These are phyloP conservation scores for Helarctos malayanus DNA, from an alignment of 2,797 vertebrate species.

Conservation along the genomic window DNA sequence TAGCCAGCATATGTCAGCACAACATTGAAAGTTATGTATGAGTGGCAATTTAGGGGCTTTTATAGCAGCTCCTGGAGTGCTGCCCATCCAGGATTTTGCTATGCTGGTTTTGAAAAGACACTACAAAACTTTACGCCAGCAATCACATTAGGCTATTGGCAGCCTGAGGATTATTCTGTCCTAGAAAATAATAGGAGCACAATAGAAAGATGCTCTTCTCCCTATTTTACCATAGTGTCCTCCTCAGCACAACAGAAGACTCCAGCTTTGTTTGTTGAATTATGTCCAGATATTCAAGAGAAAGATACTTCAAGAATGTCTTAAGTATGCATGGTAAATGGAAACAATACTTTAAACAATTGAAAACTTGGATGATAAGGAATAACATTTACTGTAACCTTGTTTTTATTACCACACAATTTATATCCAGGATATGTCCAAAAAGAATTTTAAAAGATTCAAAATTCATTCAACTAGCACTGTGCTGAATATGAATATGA, in stretches of 20 bases:
- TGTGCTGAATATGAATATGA: constrained; percentile 6
- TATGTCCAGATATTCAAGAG: not conserved
- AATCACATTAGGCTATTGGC: constrained; percentile 66
- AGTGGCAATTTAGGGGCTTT: not conserved
- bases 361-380: constrained; percentile 43
- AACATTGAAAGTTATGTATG: not conserved
- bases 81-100: constrained; percentile 53
- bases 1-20: not conserved
- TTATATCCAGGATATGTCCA: constrained; percentile 7
- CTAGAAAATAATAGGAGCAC: constrained; percentile 50
- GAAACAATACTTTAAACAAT: constrained; percentile 62
- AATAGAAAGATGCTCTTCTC: not conserved
- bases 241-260: constrained; percentile 4
- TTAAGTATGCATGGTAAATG: constrained; percentile 9
- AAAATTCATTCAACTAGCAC: constrained; percentile 55
- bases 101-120: constrained; percentile 44
- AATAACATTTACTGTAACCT: constrained; percentile 2
- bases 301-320: constrained; percentile 10
- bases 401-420: constrained; percentile 61
- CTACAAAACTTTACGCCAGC: constrained; percentile 50
- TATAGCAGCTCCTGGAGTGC: constrained; percentile 14
- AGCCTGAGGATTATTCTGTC: not conserved
- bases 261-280: constrained; percentile 38
- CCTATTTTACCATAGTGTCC: not conserved
- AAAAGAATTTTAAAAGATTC: constrained; percentile 38